phyloP scores from a whole-genome alignment of 2,888 invertebrate genomes.

The Cryptophagus acutangulus region DNA sequence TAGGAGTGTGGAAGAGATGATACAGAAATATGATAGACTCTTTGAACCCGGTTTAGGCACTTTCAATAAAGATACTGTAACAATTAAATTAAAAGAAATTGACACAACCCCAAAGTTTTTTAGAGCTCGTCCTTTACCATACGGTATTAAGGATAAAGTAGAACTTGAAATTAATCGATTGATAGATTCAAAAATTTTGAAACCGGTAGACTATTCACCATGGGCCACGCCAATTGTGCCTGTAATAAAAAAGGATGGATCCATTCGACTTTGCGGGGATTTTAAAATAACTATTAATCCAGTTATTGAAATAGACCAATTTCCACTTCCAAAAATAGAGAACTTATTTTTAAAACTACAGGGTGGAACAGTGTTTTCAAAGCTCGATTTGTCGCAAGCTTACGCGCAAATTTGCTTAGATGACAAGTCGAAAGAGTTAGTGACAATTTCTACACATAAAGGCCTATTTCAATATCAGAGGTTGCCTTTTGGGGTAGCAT shows the following conservation, averaged over 20 bases:
- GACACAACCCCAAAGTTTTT: slow-evolving; percentile 15
- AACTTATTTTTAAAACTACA: slow-evolving; percentile 7
- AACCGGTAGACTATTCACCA: too few relatives aligned
- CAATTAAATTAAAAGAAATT: slow-evolving; percentile 17
- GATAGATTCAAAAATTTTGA: too few relatives aligned
- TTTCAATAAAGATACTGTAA: slow-evolving; percentile 16
- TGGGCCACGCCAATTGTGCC: too few relatives aligned
- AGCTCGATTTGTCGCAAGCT: too few relatives aligned
- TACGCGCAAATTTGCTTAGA: too few relatives aligned
- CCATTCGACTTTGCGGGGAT: slow-evolving; percentile 9
- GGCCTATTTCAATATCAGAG: too few relatives aligned
- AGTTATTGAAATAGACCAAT: slow-evolving; percentile 8
- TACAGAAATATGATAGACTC: slow-evolving; percentile 13
- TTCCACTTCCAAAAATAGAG: slow-evolving; percentile 8
- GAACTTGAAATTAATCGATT: too few relatives aligned
- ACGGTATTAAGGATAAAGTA: slow-evolving; percentile 13
- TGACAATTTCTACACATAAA: too few relatives aligned
- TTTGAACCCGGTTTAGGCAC: slow-evolving; percentile 13
- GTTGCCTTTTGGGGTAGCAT: slow-evolving; percentile 33
- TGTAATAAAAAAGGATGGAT: too few relatives aligned
- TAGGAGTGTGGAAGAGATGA: too few relatives aligned
- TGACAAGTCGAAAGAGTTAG: too few relatives aligned
- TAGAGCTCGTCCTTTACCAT: slow-evolving; percentile 14
- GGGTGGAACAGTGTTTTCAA: slow-evolving; percentile 1
- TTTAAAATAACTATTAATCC: too few relatives aligned